Conservation (phyloP, 1,140 invertebrate genomes). For the Sycophaga agraensis region DNA sequence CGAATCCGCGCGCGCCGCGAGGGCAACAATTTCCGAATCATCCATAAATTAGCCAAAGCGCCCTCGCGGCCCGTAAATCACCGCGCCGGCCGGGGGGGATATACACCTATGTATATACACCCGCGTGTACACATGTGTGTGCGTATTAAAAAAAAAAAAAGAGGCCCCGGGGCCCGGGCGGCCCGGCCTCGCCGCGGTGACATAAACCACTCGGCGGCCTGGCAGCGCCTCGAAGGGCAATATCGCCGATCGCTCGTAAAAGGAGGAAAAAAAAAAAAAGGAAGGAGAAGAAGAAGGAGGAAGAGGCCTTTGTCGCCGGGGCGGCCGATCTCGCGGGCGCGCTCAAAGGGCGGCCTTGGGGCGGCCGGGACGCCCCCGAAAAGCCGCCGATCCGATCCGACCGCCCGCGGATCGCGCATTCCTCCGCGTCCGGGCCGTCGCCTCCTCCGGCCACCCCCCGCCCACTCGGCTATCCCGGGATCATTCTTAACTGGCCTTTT, state of each 20-base stretch:
- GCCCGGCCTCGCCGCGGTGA: slow-evolving; percentile 1
- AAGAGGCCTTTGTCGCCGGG: slow-evolving; percentile 16
- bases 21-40: slow-evolving; percentile 13
- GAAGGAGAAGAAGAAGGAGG: too few relatives aligned
- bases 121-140: too few relatives aligned
- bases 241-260: slow-evolving; percentile 26
- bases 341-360: slow-evolving; percentile 19
- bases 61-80: slow-evolving; percentile 22
- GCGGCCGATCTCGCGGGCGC: slow-evolving; percentile 1
- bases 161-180: background rate
- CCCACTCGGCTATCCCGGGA: too few relatives aligned
- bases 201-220: slow-evolving; percentile 13
- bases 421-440: too few relatives aligned
- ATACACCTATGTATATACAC: too few relatives aligned
- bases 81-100: background rate
- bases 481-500: too few relatives aligned
- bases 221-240: slow-evolving; percentile 8
- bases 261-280: too few relatives aligned
- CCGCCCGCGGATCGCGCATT: too few relatives aligned
- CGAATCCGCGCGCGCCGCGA: background rate
- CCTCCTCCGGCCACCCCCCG: too few relatives aligned
- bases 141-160: slow-evolving; percentile 12
- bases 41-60: slow-evolving; percentile 17
- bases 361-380: too few relatives aligned
- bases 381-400: too few relatives aligned